Base-by-base conservation (phyloP, 2,797 vertebrate species). In the Atherinosoma microstoma region DNA sequence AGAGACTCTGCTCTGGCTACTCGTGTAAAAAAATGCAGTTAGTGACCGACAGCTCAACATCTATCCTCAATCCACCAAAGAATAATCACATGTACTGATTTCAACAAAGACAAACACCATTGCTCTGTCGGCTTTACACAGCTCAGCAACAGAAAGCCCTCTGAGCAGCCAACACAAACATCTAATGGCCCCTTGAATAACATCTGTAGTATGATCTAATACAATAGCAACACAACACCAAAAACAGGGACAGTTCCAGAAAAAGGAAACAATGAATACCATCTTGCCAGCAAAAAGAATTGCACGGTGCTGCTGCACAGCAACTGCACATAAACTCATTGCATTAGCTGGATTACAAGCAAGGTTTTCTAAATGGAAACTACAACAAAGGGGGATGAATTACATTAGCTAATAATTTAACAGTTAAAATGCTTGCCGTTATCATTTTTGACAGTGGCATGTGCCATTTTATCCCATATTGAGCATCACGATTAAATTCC, bases 201-300 rank as follows among this genome's bases (percentile, higher is more conserved):
- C 78, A 80, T 86, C 76, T 82, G 78, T 29, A 54, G 36, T 76
- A 80, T 86, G 74, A 88, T 80, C 75, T 67, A 80, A 83, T 73
- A 64, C 30, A 73, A 76, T 7, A 75, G 58, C 30, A 3, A 67
- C 63, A 79, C 60, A 63, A 64, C 64, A 82, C 73, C 36, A 73
- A 77, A 70, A 80, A 66, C 64, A 68, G 24, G 13, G 75, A 58
- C 74, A 66, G 58, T 47, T 65, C 76, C 34, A 54, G 42, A 35
- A 45, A 27, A 22, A 73, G 18, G 47, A 67, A 81, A 73, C 66
- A 59, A 24, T 67, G 27, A 62, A 78, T 30, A 65, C 36, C 30
- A 34, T 66, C 9, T 22, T 67, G 47, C 49, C 68, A 71, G 64
- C 24, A 63, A 57, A 78, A 40, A 70, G 63, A 66, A 32, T 75